Base-by-base conservation (phyloP, 2,113 vertebrate species). In the Lophius piscatorius region DNA sequence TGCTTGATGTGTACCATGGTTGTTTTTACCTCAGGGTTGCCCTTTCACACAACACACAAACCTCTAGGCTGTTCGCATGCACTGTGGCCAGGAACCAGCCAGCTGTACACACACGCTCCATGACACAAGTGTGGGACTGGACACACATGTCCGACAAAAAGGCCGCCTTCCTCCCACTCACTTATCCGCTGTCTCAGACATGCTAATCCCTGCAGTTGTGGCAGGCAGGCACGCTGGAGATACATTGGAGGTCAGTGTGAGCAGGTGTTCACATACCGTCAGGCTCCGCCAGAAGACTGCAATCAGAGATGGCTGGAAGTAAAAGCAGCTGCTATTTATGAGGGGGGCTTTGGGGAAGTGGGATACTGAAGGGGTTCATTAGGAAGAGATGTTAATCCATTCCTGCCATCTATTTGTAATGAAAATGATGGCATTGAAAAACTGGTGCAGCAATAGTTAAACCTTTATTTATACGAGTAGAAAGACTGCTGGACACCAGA, bases 251-350 rank as follows among this genome's bases (percentile, higher is more conserved):
- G 78, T 78, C 78, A 76, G 58, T 41, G 57, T 46, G 76, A 84
- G 83, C 87, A 86, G 79, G 86, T 89, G 87, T 78, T 78, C 36
- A 57, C 64, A 59, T 76, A 78, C 70, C 18, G 26, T 62, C 38
- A 51, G 63, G 46, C 64, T 29, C 56, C 40, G 58, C 70, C 62
- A 55, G 51, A 56, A 55, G 65, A 46, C 63, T 80, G 85, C 72
- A 84, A 84, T 83, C 78, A 79, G 87, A 86, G 86, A 80, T 35
- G 68, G 63, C 38, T 61, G 66, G 63, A 45, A 70, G 39, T 74
- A 52, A 42, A 46, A 52, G 69, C 82, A 86, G 85, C 86, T 88
- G 89, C 74, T 82, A 74, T 64, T 81, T n/a, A n/a, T n/a, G n/a
- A 5, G 21, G 28, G 45, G 58, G 54, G 48, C 8, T 33, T 38